Conservation (phyloP, 1,140 invertebrate species). For the Oryctes rhinoceros region DNA sequence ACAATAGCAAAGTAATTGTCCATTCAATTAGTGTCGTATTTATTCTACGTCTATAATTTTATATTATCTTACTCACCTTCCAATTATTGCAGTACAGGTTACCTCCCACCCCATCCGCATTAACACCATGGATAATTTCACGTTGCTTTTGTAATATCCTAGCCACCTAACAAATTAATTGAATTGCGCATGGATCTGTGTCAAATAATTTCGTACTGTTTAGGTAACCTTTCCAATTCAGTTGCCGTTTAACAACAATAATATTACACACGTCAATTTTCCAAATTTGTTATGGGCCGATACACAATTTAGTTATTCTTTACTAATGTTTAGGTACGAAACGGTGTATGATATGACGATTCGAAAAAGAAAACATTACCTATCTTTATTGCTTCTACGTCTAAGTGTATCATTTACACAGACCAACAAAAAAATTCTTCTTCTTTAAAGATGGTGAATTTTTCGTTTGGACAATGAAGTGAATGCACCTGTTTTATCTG, state of each 20-base stretch:
- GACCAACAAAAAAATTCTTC: too few species aligned
- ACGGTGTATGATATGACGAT: too few species aligned
- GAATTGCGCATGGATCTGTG: too few species aligned
- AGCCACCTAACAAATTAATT: too few species aligned
- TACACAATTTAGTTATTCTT: too few species aligned
- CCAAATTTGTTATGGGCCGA: not conserved
- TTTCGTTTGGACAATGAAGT: too few species aligned
- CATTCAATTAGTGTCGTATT: not conserved
- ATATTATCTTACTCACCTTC: not conserved
- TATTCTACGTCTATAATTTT: not conserved
- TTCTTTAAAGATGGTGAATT: too few species aligned
- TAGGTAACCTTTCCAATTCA: not conserved
- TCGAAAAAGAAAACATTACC: too few species aligned
- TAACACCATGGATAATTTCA: not conserved
- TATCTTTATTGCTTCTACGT: too few species aligned
- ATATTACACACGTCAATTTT: not conserved
- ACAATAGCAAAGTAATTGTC: not conserved
- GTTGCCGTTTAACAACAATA: not conserved
- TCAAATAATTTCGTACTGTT: not conserved
- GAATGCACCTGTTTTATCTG: too few species aligned
- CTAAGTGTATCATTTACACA: too few species aligned
- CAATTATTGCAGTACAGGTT: not conserved
- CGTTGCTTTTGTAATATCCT: not conserved
- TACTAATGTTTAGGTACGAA: too few species aligned
- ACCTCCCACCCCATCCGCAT: not conserved